Conservation (phyloP, 2,797 vertebrate species). For the Paedocypris micromegethes region DNA sequence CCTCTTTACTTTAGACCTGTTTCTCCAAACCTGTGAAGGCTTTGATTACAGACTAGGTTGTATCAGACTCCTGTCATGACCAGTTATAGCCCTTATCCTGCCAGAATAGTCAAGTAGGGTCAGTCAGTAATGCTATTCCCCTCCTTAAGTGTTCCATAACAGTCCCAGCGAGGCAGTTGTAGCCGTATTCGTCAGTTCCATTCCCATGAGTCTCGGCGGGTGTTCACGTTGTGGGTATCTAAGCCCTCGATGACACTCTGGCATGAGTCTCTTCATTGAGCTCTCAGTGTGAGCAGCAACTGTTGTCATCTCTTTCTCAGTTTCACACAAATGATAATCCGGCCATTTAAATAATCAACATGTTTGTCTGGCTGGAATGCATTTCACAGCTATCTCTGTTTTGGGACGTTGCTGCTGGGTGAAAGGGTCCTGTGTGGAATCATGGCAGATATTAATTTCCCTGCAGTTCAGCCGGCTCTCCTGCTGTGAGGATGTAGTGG, state of each 20-base stretch:
- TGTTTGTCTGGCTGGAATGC: conserved; percentile 40
- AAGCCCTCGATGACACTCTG: conserved; percentile 47
- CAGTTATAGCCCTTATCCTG: conserved; percentile 53
- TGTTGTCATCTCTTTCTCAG: conserved; percentile 42
- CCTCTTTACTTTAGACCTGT: conserved; percentile 47
- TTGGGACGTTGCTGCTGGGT: conserved; percentile 2
- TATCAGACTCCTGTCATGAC: conserved; percentile 47
- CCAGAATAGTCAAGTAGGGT: conserved; percentile 12
- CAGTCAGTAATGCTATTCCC: conserved; percentile 12
- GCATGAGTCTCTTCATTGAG: conserved; percentile 47
- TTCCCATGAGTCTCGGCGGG: conserved; percentile 26
- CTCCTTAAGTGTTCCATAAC: conserved; percentile 8
- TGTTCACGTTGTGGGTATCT: conserved; percentile 31
- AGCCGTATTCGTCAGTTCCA: conserved; percentile 8
- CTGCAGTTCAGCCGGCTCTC: neutral
- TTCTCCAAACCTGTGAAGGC: conserved; percentile 54
- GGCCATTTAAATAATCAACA: conserved; percentile 54
- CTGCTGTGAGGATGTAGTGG: conserved; percentile 42
- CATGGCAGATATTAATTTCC: neutral
- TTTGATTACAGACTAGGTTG: conserved; percentile 51
- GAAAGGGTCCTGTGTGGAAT: conserved; percentile 5
- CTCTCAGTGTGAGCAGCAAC: conserved; percentile 57
- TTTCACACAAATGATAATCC: conserved; percentile 47
- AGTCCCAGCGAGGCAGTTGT: conserved; percentile 3
- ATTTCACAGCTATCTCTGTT: neutral